Conservation (phyloP, 2,797 vertebrate genomes). For the Chaunax sp. region DNA sequence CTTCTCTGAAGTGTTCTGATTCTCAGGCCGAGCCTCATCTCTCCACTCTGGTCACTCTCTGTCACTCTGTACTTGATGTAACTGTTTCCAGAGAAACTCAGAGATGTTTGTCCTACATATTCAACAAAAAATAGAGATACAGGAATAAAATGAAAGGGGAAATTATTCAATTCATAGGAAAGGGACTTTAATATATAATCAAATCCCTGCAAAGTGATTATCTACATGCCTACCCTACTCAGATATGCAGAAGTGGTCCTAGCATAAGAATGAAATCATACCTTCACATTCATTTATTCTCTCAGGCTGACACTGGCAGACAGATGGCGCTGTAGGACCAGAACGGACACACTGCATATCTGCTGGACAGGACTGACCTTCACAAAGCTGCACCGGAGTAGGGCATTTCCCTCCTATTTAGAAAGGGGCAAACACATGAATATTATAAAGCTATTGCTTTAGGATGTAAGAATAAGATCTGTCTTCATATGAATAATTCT, state of each 20-base stretch:
- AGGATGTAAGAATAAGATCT: background rate
- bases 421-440: background rate
- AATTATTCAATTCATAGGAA: background rate
- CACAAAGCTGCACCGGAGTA: constrained; percentile 84
- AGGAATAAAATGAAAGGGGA: background rate
- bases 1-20: constrained; percentile 91
- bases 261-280: constrained; percentile 49
- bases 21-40: constrained; percentile 91
- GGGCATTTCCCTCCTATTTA: constrained; percentile 88
- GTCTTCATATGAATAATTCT: background rate
- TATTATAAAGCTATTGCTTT: background rate
- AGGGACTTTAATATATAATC: background rate
- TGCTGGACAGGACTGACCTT: constrained; percentile 89
- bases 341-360: constrained; percentile 91
- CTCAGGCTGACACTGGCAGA: constrained; percentile 90
- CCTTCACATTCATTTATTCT: constrained; percentile 88
- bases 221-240: background rate
- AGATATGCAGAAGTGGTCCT: background rate
- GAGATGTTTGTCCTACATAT: constrained; percentile 83
- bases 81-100: constrained; percentile 94
- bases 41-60: constrained; percentile 87
- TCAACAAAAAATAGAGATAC: background rate
- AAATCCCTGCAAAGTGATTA: background rate
- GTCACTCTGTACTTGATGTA: constrained; percentile 94
- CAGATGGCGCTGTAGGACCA: constrained; percentile 86